These are phyloP conservation scores for Lasioglossum zephyrum DNA, from an alignment of 2,888 invertebrate species.

Conservation along the genomic window DNA sequence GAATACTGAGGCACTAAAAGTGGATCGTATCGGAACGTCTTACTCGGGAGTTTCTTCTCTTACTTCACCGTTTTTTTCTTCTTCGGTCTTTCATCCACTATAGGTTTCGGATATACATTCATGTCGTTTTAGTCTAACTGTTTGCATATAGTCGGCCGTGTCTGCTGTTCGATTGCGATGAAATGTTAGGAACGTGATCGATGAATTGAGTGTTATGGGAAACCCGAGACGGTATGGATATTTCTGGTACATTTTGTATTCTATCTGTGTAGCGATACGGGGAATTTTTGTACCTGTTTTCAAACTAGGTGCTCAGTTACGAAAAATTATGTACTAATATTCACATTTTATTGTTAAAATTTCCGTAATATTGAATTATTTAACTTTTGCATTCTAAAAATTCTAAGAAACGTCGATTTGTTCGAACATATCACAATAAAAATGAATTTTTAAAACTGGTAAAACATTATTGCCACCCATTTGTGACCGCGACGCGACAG, in stretches of 20 bases:
- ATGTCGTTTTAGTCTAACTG: neutral
- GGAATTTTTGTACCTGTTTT: neutral
- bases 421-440: neutral
- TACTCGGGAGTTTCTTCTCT: neutral
- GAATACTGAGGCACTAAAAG: neutral
- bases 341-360: neutral
- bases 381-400: neutral
- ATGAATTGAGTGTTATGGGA: neutral
- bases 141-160: neutral
- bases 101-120: slow-evolving; percentile 8
- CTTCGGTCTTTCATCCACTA: neutral
- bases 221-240: neutral
- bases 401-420: neutral
- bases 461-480: too few species aligned
- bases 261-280: neutral
- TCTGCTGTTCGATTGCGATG: neutral
- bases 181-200: slow-evolving; percentile 1
- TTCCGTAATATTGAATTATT: too few species aligned
- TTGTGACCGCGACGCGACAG: neutral
- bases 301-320: neutral
- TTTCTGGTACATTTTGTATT: neutral
- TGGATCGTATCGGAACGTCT: slow-evolving; percentile 6
- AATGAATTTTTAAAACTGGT: neutral
- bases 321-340: neutral
- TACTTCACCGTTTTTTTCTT: neutral